phyloP scores from a whole-genome alignment of 2,888 invertebrate species.

The Habrosyne pyritoides region DNA sequence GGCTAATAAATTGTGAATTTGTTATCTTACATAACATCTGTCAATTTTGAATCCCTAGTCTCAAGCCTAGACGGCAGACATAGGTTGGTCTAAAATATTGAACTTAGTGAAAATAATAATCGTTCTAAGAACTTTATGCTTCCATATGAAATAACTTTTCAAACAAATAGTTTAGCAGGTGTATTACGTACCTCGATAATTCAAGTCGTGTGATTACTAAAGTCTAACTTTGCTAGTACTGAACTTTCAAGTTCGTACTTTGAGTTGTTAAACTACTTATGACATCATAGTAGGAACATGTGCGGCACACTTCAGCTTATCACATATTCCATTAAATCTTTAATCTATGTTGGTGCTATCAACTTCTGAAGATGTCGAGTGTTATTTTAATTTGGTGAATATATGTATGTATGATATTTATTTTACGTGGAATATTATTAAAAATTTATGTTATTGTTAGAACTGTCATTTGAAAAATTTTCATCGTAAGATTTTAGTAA shows the following conservation, averaged over 20 bases:
- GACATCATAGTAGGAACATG: neutral
- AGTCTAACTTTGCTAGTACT: neutral
- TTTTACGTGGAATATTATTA: no score
- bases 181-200: neutral
- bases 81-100: neutral
- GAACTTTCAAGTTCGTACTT: neutral
- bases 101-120: no score
- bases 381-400: no score
- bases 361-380: no score
- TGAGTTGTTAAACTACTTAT: neutral
- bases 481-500: no score
- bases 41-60: neutral
- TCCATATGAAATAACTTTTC: conserved; percentile 6
- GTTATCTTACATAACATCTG: neutral
- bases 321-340: neutral
- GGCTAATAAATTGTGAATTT: neutral
- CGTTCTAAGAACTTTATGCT: neutral
- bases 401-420: no score
- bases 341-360: neutral
- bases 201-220: conserved; percentile 7
- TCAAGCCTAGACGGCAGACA: neutral
- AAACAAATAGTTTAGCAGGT: neutral
- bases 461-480: no score
- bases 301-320: neutral
- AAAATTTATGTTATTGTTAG: no score